These are phyloP conservation scores for Parazoanthus darwini DNA, from an alignment of 92 coral and sea anemone species.

Conservation along the genomic window DNA sequence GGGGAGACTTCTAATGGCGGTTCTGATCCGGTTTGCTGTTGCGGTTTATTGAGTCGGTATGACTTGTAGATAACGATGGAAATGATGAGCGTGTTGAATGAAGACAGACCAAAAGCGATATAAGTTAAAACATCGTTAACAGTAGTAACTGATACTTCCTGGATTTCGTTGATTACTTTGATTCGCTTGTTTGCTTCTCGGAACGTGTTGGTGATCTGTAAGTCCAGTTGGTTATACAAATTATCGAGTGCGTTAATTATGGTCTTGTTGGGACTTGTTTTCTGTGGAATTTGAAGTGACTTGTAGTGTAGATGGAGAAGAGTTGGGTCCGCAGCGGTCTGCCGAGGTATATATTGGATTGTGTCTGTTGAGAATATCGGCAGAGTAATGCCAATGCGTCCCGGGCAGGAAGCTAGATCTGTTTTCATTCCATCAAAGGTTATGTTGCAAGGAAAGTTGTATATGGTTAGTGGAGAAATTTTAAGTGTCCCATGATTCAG, in stretches of 20 bases:
- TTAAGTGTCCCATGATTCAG: conserved; percentile 28
- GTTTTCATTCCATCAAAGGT: conserved; percentile 37
- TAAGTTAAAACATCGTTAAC: conserved; percentile 1
- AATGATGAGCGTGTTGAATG: neutral
- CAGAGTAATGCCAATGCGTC: conserved; percentile 6
- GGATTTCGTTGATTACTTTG: neutral
- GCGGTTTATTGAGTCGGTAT: neutral
- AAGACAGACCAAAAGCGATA: neutral
- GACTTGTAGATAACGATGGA: neutral
- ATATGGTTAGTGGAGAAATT: conserved; percentile 39
- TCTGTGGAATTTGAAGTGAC: neutral
- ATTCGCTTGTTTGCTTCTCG: neutral
- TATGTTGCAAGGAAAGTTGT: conserved; percentile 52
- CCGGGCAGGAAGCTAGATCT: conserved; percentile 34
- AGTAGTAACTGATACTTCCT: neutral
- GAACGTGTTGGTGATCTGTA: neutral
- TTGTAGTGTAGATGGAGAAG: neutral
- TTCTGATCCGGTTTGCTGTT: neutral
- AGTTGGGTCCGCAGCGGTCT: neutral
- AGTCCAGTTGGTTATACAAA: conserved; percentile 1
- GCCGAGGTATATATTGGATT: conserved; percentile 45
- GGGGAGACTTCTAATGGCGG: neutral
- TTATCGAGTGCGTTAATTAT: conserved; percentile 32
- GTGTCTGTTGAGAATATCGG: conserved; percentile 24
- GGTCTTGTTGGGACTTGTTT: conserved; percentile 3